These are phyloP conservation scores for Uloborus diversus DNA, from an alignment of 1,140 invertebrate genomes.

Conservation along the genomic window DNA sequence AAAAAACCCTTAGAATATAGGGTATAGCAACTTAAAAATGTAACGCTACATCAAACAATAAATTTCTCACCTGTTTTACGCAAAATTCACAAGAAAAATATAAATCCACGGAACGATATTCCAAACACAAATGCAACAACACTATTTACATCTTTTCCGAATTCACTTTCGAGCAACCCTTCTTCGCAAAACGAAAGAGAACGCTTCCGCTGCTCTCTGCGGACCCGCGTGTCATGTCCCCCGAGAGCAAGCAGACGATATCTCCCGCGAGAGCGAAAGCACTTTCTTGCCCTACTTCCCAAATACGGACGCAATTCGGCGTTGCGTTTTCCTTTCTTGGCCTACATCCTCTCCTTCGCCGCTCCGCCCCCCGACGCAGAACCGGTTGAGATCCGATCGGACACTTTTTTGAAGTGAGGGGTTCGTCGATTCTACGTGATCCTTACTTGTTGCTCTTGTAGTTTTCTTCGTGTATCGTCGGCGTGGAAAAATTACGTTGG, in stretches of 20 bases:
- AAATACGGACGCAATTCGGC: slow-evolving; percentile 7
- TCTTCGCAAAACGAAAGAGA: background rate
- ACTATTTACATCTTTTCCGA: background rate
- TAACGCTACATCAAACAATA: too few relatives aligned
- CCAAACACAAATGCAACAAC: background rate
- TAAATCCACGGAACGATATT: background rate
- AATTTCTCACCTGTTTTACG: background rate
- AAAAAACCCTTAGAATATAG: too few relatives aligned
- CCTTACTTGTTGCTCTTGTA: too few relatives aligned
- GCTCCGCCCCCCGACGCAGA: background rate
- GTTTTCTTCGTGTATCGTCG: too few relatives aligned
- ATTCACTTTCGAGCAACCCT: background rate
- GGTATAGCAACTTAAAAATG: too few relatives aligned
- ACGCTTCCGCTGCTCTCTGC: background rate
- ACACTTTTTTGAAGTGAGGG: too few relatives aligned
- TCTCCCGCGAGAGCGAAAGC: slow-evolving; percentile 29
- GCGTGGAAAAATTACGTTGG: too few relatives aligned
- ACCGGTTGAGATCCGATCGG: too few relatives aligned
- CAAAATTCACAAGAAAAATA: slow-evolving; percentile 1
- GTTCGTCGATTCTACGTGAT: too few relatives aligned
- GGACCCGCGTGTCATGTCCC: slow-evolving; percentile 3
- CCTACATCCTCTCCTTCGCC: slow-evolving; percentile 21
- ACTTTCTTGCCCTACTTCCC: slow-evolving; percentile 26
- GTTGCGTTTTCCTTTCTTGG: slow-evolving; percentile 34
- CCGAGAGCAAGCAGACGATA: slow-evolving; percentile 37